These are phyloP conservation scores for Dascyllus trimaculatus DNA, from an alignment of 2,113 vertebrate genomes.

Conservation along the genomic window DNA sequence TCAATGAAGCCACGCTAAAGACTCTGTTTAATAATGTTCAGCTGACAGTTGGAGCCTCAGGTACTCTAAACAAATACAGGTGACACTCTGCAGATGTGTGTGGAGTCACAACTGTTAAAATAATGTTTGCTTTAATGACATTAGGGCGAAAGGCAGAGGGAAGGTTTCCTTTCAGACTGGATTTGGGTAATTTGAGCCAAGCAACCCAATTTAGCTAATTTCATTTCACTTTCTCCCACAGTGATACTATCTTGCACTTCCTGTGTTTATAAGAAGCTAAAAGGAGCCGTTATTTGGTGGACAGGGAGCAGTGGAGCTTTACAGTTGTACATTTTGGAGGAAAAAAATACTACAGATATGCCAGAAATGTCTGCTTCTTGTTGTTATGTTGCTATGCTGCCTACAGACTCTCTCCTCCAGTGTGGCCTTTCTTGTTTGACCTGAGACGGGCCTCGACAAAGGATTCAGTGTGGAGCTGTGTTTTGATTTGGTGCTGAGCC, in stretches of 20 bases:
- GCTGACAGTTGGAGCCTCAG: conserved; percentile 50
- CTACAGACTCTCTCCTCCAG: conserved; percentile 65
- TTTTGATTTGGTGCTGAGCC: conserved; percentile 74
- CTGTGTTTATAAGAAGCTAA: conserved; percentile 72
- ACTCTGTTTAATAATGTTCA: background rate
- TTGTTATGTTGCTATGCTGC: conserved; percentile 57
- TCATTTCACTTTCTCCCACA: conserved; percentile 80
- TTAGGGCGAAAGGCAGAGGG: conserved; percentile 29
- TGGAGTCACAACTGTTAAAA: conserved; percentile 7
- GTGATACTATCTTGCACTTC: conserved; percentile 73
- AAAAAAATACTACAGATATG: conserved; percentile 70
- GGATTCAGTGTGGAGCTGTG: conserved; percentile 78
- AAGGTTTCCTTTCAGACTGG: conserved; percentile 57
- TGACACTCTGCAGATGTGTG: conserved; percentile 31
- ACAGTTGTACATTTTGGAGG: conserved; percentile 33
- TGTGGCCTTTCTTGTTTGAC: conserved; percentile 73
- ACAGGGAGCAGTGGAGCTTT: conserved; percentile 8
- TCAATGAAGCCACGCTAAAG: background rate
- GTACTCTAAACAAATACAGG: conserved; percentile 57
- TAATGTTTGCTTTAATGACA: background rate
- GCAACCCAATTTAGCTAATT: conserved; percentile 81
- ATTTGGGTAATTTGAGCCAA: conserved; percentile 68
- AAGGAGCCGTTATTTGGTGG: conserved; percentile 28
- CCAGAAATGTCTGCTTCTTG: conserved; percentile 60
- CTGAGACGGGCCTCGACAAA: conserved; percentile 69